phyloP scores from a whole-genome alignment of 2,797 vertebrate genomes.

The Oryzias dopingdopingensis region DNA sequence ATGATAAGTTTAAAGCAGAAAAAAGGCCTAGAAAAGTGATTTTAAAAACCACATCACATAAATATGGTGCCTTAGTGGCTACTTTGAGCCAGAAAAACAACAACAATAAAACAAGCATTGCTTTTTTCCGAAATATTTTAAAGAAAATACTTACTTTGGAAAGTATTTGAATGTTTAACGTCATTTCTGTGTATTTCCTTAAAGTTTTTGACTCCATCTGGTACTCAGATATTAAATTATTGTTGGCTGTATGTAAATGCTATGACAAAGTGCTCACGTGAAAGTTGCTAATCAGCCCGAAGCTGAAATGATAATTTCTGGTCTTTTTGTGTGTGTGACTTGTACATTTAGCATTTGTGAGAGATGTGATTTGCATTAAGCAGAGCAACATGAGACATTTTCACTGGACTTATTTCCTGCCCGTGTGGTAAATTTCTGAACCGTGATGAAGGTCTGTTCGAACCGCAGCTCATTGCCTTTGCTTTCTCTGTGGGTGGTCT shows the following conservation, averaged over 20 bases:
- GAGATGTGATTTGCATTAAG: slow-evolving; percentile 31
- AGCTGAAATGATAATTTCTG: slow-evolving; percentile 25
- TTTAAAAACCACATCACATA: slow-evolving; percentile 25
- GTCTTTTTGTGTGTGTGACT: slow-evolving; percentile 28
- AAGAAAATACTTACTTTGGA: slow-evolving; percentile 1
- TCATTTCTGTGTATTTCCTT: slow-evolving; percentile 23
- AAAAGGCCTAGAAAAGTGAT: no score
- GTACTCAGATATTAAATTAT: slow-evolving; percentile 35
- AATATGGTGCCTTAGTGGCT: slow-evolving; percentile 55
- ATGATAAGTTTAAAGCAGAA: no score
- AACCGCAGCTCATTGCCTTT: slow-evolving; percentile 48
- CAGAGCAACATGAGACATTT: slow-evolving; percentile 25
- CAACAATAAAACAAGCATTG: not conserved
- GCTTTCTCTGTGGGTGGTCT: slow-evolving; percentile 52
- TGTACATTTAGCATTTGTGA: slow-evolving; percentile 20
- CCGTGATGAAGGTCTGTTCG: slow-evolving; percentile 18
- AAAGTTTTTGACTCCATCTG: slow-evolving; percentile 11
- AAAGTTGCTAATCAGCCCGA: slow-evolving; percentile 29
- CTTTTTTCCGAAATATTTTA: not conserved
- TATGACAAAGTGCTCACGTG: slow-evolving; percentile 50
- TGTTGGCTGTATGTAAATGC: slow-evolving; percentile 50
- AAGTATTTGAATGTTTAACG: slow-evolving; percentile 34
- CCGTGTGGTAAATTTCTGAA: slow-evolving; percentile 20
- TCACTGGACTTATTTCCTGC: slow-evolving; percentile 23
- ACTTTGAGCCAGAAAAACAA: slow-evolving; percentile 35